These are phyloP conservation scores for Octodonta nipae DNA, from an alignment of 2,888 invertebrate genomes.

Conservation along the genomic window DNA sequence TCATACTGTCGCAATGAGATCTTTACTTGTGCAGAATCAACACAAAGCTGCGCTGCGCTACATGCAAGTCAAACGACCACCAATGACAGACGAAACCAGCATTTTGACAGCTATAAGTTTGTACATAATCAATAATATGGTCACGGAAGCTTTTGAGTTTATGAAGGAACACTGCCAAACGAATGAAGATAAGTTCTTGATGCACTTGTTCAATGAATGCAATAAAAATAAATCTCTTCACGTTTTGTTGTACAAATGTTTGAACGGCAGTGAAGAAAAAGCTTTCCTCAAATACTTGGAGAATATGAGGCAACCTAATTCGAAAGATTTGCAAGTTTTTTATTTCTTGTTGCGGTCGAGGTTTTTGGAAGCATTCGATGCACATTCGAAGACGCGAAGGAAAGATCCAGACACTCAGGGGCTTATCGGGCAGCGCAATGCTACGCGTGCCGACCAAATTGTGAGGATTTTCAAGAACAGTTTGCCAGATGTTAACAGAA, in stretches of 20 bases:
- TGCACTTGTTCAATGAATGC: conserved; percentile 50
- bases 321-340: conserved; percentile 54
- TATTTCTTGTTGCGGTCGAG: conserved; percentile 52
- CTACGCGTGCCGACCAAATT: conserved; percentile 21
- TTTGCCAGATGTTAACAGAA: conserved; percentile 26
- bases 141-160: conserved; percentile 53
- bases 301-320: conserved; percentile 38
- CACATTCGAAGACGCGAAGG: conserved; percentile 26
- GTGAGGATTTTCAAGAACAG: conserved; percentile 23
- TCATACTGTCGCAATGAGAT: conserved; percentile 53
- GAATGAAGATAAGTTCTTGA: conserved; percentile 39
- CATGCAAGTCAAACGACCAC: conserved; percentile 38
- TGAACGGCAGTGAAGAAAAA: conserved; percentile 51
- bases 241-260: conserved; percentile 47
- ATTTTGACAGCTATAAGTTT: conserved; percentile 46
- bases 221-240: conserved; percentile 43
- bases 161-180: conserved; percentile 43
- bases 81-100: conserved; percentile 29
- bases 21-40: conserved; percentile 53
- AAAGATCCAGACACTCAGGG: conserved; percentile 21
- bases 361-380: conserved; percentile 44
- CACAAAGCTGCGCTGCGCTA: conserved; percentile 58
- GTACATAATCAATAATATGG: conserved; percentile 48
- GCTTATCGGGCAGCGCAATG: conserved; percentile 23
- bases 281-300: conserved; percentile 53